Evolutionary conservation across 1,140 invertebrate species (phyloP).

Genomic region (Halotydeus destructor): DNA sequence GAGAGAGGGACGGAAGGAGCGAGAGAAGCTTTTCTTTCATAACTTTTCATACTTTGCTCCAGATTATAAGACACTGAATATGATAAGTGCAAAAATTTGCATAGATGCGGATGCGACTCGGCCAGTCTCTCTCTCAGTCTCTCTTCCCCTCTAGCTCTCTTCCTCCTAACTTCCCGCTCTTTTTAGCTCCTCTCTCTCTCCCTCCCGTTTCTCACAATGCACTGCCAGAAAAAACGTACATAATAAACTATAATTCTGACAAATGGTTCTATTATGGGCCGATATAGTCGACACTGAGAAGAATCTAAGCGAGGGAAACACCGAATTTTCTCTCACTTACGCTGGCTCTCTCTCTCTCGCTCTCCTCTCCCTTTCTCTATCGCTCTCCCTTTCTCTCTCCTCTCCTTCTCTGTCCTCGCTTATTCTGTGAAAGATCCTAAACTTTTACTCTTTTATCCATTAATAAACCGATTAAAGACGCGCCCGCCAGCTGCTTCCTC

Average conservation of each 20-base stretch:
- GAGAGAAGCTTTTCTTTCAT: no score
- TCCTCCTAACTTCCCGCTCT: no score
- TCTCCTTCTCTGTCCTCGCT: background rate
- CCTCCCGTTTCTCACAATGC: slow-evolving; percentile 9
- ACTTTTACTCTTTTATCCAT: no score
- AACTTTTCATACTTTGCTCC: no score
- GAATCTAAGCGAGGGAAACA: background rate
- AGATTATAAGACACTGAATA: no score
- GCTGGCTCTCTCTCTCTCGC: background rate
- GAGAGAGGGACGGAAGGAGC: no score
- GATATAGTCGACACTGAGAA: background rate
- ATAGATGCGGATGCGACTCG: slow-evolving; percentile 11
- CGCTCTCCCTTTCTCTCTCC: background rate
- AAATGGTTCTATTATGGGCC: slow-evolving; percentile 2
- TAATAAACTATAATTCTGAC: slow-evolving; percentile 4
- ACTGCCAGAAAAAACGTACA: no score
- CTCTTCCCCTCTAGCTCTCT: slow-evolving; percentile 10
- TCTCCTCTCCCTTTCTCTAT: background rate
- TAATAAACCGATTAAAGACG: no score
- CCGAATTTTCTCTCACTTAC: background rate
- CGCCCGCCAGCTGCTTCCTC: no score
- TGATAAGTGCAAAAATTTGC: slow-evolving; percentile 7
- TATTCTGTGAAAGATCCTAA: background rate
- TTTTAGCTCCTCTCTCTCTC: slow-evolving; percentile 6
- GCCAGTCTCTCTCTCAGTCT: slow-evolving; percentile 13